Conservation (phyloP, 2,113 vertebrate genomes). For the Bubo blakistoni region DNA sequence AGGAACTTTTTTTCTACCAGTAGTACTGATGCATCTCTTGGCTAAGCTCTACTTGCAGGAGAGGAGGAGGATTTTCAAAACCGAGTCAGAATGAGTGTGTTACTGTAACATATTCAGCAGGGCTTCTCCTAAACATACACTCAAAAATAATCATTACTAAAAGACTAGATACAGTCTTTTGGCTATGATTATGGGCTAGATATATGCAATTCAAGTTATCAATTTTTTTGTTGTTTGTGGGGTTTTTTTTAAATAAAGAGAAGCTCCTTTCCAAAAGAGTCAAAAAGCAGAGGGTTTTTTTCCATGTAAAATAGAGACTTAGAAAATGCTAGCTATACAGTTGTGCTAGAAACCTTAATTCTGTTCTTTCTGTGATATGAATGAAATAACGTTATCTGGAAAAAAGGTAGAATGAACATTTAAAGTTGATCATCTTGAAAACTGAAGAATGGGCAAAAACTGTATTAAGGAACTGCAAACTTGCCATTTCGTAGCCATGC, state of each 20-base stretch:
- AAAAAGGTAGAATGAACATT: neutral
- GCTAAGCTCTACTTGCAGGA: neutral
- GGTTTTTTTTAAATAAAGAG: neutral
- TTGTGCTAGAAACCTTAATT: neutral
- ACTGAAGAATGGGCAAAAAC: neutral
- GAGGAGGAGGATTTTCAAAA: neutral
- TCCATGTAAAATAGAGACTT: neutral
- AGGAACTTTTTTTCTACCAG: neutral
- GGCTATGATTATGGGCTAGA: neutral
- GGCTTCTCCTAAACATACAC: neutral
- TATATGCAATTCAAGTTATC: neutral
- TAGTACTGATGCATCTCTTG: neutral
- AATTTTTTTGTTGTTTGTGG: neutral
- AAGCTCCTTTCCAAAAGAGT: neutral
- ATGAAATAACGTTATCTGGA: neutral
- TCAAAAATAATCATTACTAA: neutral
- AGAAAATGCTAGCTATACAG: neutral
- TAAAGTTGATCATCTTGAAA: neutral
- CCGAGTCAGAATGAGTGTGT: neutral
- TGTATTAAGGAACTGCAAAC: neutral
- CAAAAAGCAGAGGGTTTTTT: neutral
- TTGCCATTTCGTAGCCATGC: neutral
- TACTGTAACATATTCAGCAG: neutral
- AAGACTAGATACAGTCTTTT: neutral
- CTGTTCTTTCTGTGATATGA: neutral